Base-by-base conservation (phyloP, 1,140 invertebrate species). In the Yoshiicerus persimilis region DNA sequence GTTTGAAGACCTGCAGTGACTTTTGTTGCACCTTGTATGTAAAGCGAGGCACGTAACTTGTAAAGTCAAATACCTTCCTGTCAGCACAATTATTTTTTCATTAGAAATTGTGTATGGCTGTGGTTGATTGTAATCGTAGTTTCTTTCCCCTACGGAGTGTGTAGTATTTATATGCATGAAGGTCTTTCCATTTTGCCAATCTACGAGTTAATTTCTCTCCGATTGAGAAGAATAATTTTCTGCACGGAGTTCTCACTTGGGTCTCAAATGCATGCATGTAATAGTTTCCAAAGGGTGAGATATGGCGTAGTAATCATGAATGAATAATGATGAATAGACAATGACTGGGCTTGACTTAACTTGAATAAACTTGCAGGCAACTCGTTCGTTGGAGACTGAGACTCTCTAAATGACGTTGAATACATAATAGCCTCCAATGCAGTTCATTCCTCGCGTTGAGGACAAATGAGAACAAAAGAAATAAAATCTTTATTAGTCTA, bases 391-490 rank as follows among this genome's bases (percentile, higher is more conserved):
- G 75, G 75, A 80, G 75, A 34, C 30, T 36, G 30, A 20, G 16
- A 80, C 34, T 34, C 20, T 80, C 75, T 38, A 80, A 80, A 80
- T 80, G 75, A 80, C 32, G 75, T 80, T 34, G 75, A 80, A 80
- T 80, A 80, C 34, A 80, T 80, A 80, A 38, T 38, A 38, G 75
- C 20, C 75, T n/a, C 32, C 34, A 20, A 20, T 80, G 30, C 75
- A 70, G 75, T 80, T 38, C 27, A 80, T 80, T 36, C 32, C 16
- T 80, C 75, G 16, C 32, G 20, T 20, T 34, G 75, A 36, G 34
- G 75, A 80, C 75, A 80, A 80, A 80, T 80, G 75, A 80, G 75
- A 80, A 80, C 75, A 80, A 80, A 80, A 80, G 75, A 80, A 36
- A 80, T 80, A 80, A 80, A 80, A 80, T 36, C 75, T 80, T 80